Base-by-base conservation (phyloP, 2,113 vertebrate species). In the Catharus minimus region DNA sequence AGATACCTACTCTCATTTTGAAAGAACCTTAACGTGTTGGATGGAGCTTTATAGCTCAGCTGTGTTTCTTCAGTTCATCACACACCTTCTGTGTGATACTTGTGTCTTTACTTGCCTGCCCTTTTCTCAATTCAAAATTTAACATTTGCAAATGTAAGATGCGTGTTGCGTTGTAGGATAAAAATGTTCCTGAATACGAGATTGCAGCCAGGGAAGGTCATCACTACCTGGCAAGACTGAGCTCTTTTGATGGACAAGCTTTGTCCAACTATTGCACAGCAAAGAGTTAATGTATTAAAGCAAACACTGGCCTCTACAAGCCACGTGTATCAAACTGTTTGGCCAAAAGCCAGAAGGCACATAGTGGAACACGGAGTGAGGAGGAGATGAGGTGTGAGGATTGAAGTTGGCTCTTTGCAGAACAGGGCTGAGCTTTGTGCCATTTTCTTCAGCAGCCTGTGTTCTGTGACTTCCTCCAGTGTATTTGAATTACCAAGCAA, bases 321-420 rank as follows among this genome's bases (percentile, higher is more conserved):
- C 81, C 89, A 84, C 1, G 10, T 88, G 78, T 89, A 68, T 89
- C 62, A 27, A n/a, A 72, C 39, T 6, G 46, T 22, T 53, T 91
- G 93, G 89, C 66, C 80, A 23, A n/a, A 58, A 77, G 80, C 88
- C 90, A 86, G 68, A 52, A 77, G 68, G 72, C 71, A 72, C 65
- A 13, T 26, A 8, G 43, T 57, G 7, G 50, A 46, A 66, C 36
- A 33, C 27, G 15, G 50, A 13, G n/a, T 19, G 72, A 66, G 38
- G 67, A 90, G 76, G 79, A 90, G 86, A 43, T 76, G 88, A 93
- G 76, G 64, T 52, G 6, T 10, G 39, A 33, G 81, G 55, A 83
- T 10, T 52, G 67, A 44, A 36, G 21, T 1, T 19, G 52, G 52
- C 61, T 86, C 60, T 77, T 39, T 3, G n/a, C 77, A 43, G 82